A percentile compares a stretch with the other conserved stretches of the same genome.
phyloP scores from a whole-genome alignment of 2,888 invertebrate genomes.

The Pimpla rufipes region DNA sequence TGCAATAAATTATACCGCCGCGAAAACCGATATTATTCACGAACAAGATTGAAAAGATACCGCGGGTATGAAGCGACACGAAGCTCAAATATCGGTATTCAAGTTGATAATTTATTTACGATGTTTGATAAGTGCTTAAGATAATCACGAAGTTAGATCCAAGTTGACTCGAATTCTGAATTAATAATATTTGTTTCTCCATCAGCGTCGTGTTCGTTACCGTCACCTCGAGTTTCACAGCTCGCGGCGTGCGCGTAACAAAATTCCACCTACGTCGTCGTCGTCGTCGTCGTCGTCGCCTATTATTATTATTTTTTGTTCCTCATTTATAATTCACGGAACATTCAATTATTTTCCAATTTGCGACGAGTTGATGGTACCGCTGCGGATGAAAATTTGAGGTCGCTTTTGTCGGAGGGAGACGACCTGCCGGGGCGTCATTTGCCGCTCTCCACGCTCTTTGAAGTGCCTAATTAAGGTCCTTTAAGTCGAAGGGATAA shows the following conservation, averaged over 20 bases:
- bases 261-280: not conserved
- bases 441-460: constrained; percentile 28
- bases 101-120: not conserved
- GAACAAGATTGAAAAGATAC: no score
- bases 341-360: constrained; percentile 48
- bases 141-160: not conserved
- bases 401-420: constrained; percentile 13
- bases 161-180: not conserved
- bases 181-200: constrained; percentile 1
- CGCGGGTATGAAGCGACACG: no score
- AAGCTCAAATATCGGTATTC: not conserved
- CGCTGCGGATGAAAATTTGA: constrained; percentile 42
- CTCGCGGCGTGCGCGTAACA: not conserved
- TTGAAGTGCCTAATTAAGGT: constrained; percentile 63
- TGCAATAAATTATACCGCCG: no score
- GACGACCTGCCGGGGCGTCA: constrained; percentile 13
- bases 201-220: not conserved
- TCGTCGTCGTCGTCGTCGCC: not conserved
- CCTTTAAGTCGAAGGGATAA: constrained; percentile 51
- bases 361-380: constrained; percentile 41
- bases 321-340: constrained; percentile 9
- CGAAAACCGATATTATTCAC: no score
- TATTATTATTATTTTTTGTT: constrained; percentile 7
- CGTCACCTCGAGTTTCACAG: not conserved
- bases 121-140: not conserved